phyloP scores from a whole-genome alignment of 2,888 invertebrate species.

The Sicus ferrugineus region DNA sequence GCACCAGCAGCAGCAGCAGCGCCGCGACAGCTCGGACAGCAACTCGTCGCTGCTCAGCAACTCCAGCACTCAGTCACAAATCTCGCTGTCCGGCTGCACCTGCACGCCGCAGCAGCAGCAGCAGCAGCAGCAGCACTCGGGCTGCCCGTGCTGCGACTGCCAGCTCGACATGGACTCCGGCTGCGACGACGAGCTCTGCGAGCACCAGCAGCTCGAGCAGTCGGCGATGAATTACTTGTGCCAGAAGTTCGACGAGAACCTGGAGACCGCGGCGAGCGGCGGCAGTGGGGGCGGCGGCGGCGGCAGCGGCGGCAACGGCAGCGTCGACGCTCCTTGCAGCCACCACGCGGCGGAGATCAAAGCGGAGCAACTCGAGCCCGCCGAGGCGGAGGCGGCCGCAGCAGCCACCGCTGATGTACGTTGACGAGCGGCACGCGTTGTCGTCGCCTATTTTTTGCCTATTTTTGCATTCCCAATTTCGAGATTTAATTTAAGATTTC shows the following conservation, averaged over 20 bases:
- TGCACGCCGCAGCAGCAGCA: constrained; percentile 49
- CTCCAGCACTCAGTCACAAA: constrained; percentile 54
- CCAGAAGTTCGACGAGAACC: constrained; percentile 64
- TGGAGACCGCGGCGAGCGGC: constrained; percentile 53
- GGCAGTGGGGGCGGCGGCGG: constrained; percentile 27
- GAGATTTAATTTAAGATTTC: background rate
- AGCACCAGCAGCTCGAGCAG: constrained; percentile 48
- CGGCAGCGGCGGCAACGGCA: constrained; percentile 39
- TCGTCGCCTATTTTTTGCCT: background rate
- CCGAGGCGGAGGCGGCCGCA: constrained; percentile 37
- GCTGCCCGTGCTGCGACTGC: constrained; percentile 48
- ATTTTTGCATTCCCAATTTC: background rate
- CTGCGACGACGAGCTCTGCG: constrained; percentile 60
- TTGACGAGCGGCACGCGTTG: constrained; percentile 29
- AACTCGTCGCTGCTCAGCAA: constrained; percentile 63
- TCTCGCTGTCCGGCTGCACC: constrained; percentile 53
- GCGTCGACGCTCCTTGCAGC: background rate
- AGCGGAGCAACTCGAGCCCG: constrained; percentile 39
- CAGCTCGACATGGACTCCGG: constrained; percentile 57
- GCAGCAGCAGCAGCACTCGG: constrained; percentile 59
- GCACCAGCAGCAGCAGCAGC: constrained; percentile 53
- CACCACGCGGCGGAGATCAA: constrained; percentile 39
- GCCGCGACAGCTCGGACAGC: constrained; percentile 63
- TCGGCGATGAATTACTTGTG: constrained; percentile 60
- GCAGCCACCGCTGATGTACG: constrained; percentile 52